phyloP scores from a whole-genome alignment of 2,888 invertebrate genomes.

The Leucophenga maculata region DNA sequence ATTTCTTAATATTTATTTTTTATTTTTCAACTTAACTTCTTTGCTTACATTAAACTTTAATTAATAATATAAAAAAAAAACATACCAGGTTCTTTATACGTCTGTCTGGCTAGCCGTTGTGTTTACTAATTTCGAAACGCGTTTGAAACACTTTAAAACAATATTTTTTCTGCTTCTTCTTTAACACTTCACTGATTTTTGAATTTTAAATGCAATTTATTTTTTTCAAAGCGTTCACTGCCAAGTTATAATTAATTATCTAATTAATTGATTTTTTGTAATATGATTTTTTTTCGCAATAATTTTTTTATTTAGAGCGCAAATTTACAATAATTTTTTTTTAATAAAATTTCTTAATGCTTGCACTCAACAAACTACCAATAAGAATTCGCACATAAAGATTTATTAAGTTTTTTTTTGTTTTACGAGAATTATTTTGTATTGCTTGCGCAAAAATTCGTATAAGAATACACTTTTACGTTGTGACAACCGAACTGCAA shows the following conservation, averaged over 20 bases:
- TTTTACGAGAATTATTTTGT: background rate
- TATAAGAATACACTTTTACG: no score
- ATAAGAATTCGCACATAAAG: background rate
- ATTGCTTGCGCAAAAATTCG: background rate
- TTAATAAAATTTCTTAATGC: background rate
- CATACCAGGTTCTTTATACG: background rate
- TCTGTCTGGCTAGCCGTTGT: background rate
- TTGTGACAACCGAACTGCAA: no score
- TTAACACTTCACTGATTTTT: conserved; percentile 18
- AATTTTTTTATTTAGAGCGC: background rate
- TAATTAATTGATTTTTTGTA: background rate
- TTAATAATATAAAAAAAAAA: background rate
- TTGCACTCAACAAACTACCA: background rate
- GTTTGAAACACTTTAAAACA: background rate
- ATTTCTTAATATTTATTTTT: conserved; percentile 26
- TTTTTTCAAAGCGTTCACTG: background rate
- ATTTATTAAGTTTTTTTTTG: background rate
- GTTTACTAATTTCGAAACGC: background rate
- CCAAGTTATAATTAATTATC: conserved; percentile 3
- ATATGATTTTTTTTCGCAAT: background rate
- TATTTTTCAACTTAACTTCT: background rate
- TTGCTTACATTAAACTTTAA: conserved; percentile 3
- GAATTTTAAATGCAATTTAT: background rate
- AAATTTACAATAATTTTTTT: background rate
- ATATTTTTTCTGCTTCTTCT: background rate